phyloP scores from a whole-genome alignment of 1,140 invertebrate species.

The Cryptotermes secundus region DNA sequence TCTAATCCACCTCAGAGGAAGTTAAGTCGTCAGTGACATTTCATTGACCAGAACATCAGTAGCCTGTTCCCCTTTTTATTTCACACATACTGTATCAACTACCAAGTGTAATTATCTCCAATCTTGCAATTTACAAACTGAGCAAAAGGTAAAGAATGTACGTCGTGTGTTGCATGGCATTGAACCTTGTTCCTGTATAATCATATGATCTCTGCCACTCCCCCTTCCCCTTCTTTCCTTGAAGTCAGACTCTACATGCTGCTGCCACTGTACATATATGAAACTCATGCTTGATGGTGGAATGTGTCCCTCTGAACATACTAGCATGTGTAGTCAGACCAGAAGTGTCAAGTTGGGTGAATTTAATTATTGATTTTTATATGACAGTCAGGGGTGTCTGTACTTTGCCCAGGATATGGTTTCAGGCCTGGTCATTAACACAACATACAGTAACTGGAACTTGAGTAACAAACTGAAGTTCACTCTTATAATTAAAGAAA shows the following conservation, averaged over 20 bases:
- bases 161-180: background rate
- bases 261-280: no score
- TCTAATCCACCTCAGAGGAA: conserved; percentile 1
- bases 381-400: no score
- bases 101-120: background rate
- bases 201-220: background rate
- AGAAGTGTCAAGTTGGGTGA: no score
- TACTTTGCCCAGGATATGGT: no score
- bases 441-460: no score
- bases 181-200: background rate
- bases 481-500: no score
- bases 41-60: background rate
- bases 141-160: background rate
- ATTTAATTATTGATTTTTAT: no score
- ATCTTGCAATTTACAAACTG: background rate
- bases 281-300: no score
- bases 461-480: no score
- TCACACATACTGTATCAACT: conserved; percentile 2
- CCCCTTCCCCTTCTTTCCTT: background rate
- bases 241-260: background rate
- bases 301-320: no score
- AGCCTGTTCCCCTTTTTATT: background rate
- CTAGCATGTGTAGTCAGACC: no score
- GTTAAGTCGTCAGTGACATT: background rate
- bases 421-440: no score